phyloP scores from a whole-genome alignment of 2,888 invertebrate genomes.

The Seira sanloemensis region DNA sequence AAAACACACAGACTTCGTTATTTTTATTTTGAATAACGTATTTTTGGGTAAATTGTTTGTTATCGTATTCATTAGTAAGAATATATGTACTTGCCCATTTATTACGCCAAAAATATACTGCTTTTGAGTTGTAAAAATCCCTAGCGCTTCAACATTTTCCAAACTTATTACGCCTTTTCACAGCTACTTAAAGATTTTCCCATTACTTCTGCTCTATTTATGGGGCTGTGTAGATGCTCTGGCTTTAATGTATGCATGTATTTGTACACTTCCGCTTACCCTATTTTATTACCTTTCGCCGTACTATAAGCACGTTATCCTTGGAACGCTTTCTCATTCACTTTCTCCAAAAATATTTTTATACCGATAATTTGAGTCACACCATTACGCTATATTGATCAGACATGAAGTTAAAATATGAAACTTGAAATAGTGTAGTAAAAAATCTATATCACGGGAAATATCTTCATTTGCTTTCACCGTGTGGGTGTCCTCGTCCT shows the following conservation, averaged over 20 bases:
- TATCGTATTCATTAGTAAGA: not conserved
- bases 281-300: constrained; percentile 17
- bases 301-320: constrained; percentile 33
- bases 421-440: constrained; percentile 14
- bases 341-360: constrained; percentile 33
- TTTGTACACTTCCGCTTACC: constrained; percentile 28
- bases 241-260: constrained; percentile 18
- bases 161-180: constrained; percentile 57
- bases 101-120: constrained; percentile 51
- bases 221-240: constrained; percentile 33
- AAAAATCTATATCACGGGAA: constrained; percentile 9
- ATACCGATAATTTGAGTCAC: constrained; percentile 32
- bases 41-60: constrained; percentile 1
- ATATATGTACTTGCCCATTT: constrained; percentile 28
- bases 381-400: constrained; percentile 17
- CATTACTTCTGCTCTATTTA: constrained; percentile 63
- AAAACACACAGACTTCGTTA: constrained; percentile 33
- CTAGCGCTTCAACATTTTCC: constrained; percentile 29
- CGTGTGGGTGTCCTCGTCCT: not conserved
- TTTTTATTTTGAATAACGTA: constrained; percentile 22
- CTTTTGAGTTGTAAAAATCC: constrained; percentile 43
- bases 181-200: constrained; percentile 50
- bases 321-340: too few relatives aligned
- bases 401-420: constrained; percentile 16
- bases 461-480: constrained; percentile 4